Evolutionary conservation across 2,113 vertebrate genomes (phyloP), one percentile per base, ranked within the genome.

Genomic region (Clarias magur): DNA sequence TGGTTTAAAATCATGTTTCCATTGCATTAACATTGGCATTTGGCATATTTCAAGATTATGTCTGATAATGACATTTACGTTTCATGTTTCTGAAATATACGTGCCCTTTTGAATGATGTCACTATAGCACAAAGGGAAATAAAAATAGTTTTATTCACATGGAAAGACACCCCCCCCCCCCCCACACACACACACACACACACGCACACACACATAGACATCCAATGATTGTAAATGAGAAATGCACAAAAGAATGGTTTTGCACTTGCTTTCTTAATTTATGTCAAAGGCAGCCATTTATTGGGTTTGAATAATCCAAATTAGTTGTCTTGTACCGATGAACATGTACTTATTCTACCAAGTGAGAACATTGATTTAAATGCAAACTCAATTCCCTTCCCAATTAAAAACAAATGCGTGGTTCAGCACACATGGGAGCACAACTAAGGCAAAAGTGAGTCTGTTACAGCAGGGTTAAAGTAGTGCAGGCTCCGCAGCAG

Each of bases 391-490:
- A 90, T 90, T 88, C 87, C 88, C 85, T 89, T 90, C 79, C 86
- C 89, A 91, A 91, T 91, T 89, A 91, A 91, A 91, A 88, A 87
- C 83, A 87, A 88, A 91, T 86, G 83, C 90, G 89, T 53, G 83
- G 88, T 90, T 90, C 85, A 88, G 65, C 85, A 87, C 85, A 85
- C 87, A 80, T 2, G 82, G 87, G 87, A 82, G 85, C 87, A 80
- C 63, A 72, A 86, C 85, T 67, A 80, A 78, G 76, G 89, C 86
- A 84, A 79, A 56, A 88, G 80, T 38, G 82, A 63, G 84, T 80
- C 73, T 82, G 75, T 76, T 76, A 84, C 80, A 81, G 78, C n/a
- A 8, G 56, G 89, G 89, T 90, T 90, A 90, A 90, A 88, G 82
- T 57, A 79, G 82, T 82, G 80, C 85, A 87, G 79, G 30, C 54